Conservation (phyloP, 2,113 vertebrate genomes). For the Actenoides hombroni region DNA sequence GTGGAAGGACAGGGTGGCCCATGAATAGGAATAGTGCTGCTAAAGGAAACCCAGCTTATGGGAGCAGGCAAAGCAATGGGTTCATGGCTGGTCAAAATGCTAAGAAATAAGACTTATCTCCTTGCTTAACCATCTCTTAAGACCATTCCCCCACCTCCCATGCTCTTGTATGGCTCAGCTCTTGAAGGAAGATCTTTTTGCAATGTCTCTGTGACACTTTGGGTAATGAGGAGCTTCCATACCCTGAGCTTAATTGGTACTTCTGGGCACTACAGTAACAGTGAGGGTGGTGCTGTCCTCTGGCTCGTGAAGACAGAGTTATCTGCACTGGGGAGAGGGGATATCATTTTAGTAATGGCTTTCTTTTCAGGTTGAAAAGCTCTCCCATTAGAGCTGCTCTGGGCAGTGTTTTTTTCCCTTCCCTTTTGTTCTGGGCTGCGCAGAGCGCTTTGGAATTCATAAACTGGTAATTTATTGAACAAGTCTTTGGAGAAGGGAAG, state of each 20-base stretch:
- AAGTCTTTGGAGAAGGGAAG: conserved; percentile 69
- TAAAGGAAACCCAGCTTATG: neutral
- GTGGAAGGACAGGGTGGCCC: neutral
- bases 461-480: conserved; percentile 72
- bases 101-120: neutral
- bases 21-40: too few relatives aligned
- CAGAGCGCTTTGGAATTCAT: conserved; percentile 71
- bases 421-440: neutral
- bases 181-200: neutral
- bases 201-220: accelerated
- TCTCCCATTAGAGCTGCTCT: neutral
- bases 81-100: neutral
- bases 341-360: neutral
- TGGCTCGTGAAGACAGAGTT: neutral
- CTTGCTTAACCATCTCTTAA: neutral
- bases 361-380: neutral
- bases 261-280: neutral
- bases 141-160: neutral
- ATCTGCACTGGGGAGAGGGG: neutral
- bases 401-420: neutral
- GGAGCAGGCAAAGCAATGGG: accelerated
- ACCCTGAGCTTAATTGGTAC: neutral
- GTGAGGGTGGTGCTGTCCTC: neutral
- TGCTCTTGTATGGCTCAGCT: neutral
- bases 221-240: accelerated